phyloP scores from a whole-genome alignment of 1,140 invertebrate species.

The Camponotus pennsylvanicus region DNA sequence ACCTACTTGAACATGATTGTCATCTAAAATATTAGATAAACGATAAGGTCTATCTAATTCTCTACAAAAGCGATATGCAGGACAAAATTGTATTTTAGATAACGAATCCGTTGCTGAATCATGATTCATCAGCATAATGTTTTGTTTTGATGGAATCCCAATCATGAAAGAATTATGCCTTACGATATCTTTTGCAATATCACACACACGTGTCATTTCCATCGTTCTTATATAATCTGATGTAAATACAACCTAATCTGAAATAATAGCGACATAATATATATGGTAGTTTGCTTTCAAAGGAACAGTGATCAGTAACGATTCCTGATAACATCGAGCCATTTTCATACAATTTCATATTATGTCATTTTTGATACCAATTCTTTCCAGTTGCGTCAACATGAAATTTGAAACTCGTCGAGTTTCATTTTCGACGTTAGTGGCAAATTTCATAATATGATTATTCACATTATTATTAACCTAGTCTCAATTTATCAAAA shows the following conservation, averaged over 20 bases:
- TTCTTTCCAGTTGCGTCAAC: neutral
- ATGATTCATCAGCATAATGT: neutral
- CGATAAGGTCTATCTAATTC: neutral
- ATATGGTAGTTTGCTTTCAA: neutral
- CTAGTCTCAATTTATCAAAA: conserved; percentile 28
- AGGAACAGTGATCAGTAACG: neutral
- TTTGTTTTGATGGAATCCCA: conserved; percentile 15
- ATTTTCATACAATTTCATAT: conserved; percentile 13
- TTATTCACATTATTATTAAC: neutral
- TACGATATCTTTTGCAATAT: neutral
- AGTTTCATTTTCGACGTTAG: conserved; percentile 25
- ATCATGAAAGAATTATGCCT: neutral
- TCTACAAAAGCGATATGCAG: conserved; percentile 19
- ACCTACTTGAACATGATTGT: conserved; percentile 32
- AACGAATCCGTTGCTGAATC: neutral
- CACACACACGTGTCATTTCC: neutral
- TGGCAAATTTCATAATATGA: conserved; percentile 13
- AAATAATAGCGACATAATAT: neutral
- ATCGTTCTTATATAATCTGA: neutral
- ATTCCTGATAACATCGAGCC: neutral
- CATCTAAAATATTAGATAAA: neutral
- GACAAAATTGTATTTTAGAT: conserved; percentile 1
- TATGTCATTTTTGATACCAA: neutral
- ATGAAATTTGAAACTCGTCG: conserved; percentile 10
- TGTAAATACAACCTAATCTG: neutral